Evolutionary conservation across 2,797 vertebrate species (phyloP).

Genomic region (Coregonus suidteri): DNA sequence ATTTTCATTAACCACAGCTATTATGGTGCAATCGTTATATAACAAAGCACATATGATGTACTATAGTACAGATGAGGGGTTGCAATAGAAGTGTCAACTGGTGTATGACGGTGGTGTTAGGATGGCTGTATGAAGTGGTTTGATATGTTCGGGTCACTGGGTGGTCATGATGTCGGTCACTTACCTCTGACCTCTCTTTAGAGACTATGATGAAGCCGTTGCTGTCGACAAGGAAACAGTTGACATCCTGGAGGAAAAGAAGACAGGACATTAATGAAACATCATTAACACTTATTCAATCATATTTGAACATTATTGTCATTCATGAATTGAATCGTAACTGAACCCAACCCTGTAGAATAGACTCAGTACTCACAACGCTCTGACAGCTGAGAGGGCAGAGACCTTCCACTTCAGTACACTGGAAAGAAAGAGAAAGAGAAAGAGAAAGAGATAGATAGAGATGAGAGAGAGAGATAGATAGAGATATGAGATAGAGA

Average conservation of each 20-base stretch:
- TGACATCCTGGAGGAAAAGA: conserved; percentile 78
- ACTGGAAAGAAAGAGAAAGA: conserved; percentile 73
- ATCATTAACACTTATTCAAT: background rate
- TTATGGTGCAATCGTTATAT: background rate
- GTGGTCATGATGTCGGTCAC: conserved; percentile 11
- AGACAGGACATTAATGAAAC: background rate
- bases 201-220: conserved; percentile 91
- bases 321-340: background rate
- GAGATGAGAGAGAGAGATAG: conserved; percentile 5
- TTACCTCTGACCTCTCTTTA: conserved; percentile 83
- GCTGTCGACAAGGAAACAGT: conserved; percentile 90
- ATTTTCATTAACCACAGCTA: background rate
- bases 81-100: background rate
- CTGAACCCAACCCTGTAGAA: background rate
- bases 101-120: background rate
- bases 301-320: too few species aligned
- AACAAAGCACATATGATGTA: background rate
- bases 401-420: conserved; percentile 76
- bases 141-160: background rate
- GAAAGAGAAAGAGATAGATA: conserved; percentile 27
- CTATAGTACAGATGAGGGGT: too few species aligned
- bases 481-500: background rate
- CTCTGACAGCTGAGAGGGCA: conserved; percentile 89
- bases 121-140: background rate
- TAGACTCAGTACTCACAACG: conserved; percentile 74